Base-by-base conservation (phyloP, 2,888 invertebrate genomes). In the Plebejus melissa region DNA sequence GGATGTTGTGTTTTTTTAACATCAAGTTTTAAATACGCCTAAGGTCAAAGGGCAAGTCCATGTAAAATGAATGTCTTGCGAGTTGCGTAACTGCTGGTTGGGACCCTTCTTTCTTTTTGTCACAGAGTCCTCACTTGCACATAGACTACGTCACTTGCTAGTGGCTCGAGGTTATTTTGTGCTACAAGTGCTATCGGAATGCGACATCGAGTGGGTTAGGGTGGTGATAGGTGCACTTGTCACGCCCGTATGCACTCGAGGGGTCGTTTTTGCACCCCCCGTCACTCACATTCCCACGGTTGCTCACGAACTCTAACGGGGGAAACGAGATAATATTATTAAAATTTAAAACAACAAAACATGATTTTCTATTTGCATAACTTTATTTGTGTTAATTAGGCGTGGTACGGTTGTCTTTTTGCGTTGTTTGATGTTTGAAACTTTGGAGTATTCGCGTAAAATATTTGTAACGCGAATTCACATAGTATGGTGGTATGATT, bases 231-330 rank as follows among this genome's bases (percentile, higher is more conserved):
- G 84, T 85, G 85, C 89, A 91, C 90, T 90, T 90, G 91, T 92
- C 90, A 87, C 90, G 93, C 93, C 93, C 93, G 89, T 91, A 93
- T 93, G 91, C 93, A 90, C 92, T 82, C 82, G 82, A 86, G 90
- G 90, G 90, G 87, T 90, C 90, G 84, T 91, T 92, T 93, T 93
- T 93, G 91, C 93, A 90, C 88, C 90, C 87, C 85, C 84, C 80
- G 85, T 85, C 85, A 86, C 84, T 82, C 80, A 84, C 82, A 83
- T 93, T 93, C 93, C 90, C 93, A 93, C 93, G 93, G 76, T 81
- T 77, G 80, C 81, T 76, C 65, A 75, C 60, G 71, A 54, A 50
- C 54, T 46, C 46, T 46, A 46, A 46, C 46, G 46, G 16, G 72
- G 54, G 28, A 32, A 72, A 72, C 54, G 54, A 54, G 50, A 72